Conservation (phyloP, 2,113 vertebrate species). For the Planiliza haematocheilus region DNA sequence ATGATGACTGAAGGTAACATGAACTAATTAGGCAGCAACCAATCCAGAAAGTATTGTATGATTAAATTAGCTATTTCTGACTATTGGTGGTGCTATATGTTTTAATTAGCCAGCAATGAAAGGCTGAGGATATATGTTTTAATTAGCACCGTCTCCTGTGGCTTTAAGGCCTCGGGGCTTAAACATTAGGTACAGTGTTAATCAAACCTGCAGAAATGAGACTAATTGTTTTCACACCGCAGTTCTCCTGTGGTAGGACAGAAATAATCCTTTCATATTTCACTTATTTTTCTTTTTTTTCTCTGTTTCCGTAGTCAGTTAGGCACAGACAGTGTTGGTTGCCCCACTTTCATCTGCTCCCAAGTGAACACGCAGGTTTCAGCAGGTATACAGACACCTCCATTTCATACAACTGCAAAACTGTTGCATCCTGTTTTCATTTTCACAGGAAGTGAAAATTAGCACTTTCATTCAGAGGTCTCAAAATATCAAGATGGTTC, state of each 20-base stretch:
- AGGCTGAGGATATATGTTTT: slow-evolving; percentile 76
- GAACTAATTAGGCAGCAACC: slow-evolving; percentile 72
- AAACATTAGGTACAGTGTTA: slow-evolving; percentile 72
- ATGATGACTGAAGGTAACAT: slow-evolving; percentile 65
- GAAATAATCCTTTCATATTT: slow-evolving; percentile 64
- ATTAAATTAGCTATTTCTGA: slow-evolving; percentile 74
- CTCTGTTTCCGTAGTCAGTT: slow-evolving; percentile 13
- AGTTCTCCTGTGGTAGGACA: slow-evolving; percentile 61
- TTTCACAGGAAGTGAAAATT: neutral
- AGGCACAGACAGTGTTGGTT: slow-evolving; percentile 32
- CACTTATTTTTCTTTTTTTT: slow-evolving; percentile 1
- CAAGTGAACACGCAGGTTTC: slow-evolving; percentile 38
- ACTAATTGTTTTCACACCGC: slow-evolving; percentile 78
- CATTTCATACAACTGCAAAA: slow-evolving; percentile 6
- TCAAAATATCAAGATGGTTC: slow-evolving; percentile 18
- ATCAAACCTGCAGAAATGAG: slow-evolving; percentile 78
- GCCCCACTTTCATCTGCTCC: slow-evolving; percentile 69
- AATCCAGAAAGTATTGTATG: slow-evolving; percentile 59
- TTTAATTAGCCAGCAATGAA: slow-evolving; percentile 75
- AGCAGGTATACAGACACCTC: slow-evolving; percentile 34
- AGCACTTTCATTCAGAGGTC: neutral
- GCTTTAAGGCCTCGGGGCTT: slow-evolving; percentile 59
- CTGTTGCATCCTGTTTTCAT: slow-evolving; percentile 54
- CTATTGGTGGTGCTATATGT: slow-evolving; percentile 75
- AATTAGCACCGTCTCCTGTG: slow-evolving; percentile 75